Base-by-base conservation (phyloP, 2,888 invertebrate species). In the Xestia sexstrigata region DNA sequence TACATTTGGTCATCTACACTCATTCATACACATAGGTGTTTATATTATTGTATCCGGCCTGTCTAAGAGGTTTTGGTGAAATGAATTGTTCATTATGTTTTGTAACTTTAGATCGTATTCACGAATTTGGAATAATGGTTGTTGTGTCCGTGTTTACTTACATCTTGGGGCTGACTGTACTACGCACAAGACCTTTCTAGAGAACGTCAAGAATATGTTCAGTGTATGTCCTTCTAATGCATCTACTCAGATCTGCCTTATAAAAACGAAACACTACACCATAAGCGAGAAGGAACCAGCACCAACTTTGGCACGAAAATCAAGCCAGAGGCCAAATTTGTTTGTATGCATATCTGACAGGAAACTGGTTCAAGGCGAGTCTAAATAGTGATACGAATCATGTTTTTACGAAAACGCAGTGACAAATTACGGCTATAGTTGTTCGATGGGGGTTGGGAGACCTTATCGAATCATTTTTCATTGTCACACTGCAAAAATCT, bases 331-430 rank as follows among this genome's bases (percentile, higher is more conserved):
- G 35, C 35, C 2, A 74, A 70, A 74, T 82, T 55, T 65, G 72
- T 75, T 75, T 66, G 73, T 78, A 69, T 79, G 67, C 81, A 76
- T 81, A 73, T 85, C 63, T 62, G 76, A 65, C 69, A 78, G 77
- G 74, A 76, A 86, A 88, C 45, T 80, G 65, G 82, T 79, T 87
- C 88, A 85, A 88, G 85, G 88, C 68, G 78, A 87, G 58, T 76
- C 76, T 76, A 83, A 85, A 82, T 72, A 76, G 52, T 82, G 81
- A 87, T 82, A 83, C 39, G 74, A 78, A 79, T 86, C 76, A 11
- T 26, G 68, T 70, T 84, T 70, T 73, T 67, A 80, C 73, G 76
- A 78, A 87, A 82, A 81, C 67, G 45, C 52, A 74, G 67, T 80
- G 73, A 84, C 77, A 79, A 83, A 86, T 86, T 70, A 83, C 79